Conservation (phyloP, 2,113 vertebrate genomes). For the Dipodomys spectabilis region DNA sequence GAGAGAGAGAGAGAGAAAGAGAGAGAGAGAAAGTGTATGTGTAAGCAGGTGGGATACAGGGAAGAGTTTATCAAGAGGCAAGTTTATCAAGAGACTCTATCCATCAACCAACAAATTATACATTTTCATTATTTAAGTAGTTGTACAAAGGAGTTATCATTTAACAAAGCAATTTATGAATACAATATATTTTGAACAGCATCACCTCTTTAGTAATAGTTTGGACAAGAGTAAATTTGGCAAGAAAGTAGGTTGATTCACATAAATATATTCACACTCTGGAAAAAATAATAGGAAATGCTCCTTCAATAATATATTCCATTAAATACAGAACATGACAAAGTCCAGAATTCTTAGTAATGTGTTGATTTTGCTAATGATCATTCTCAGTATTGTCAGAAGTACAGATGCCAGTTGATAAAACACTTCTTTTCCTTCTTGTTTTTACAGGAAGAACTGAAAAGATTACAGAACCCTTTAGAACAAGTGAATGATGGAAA, state of each 20-base stretch:
- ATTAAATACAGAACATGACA: background rate
- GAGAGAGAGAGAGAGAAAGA: too few species aligned
- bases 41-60: background rate
- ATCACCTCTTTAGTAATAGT: too few species aligned
- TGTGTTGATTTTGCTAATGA: background rate
- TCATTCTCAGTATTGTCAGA: background rate
- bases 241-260: background rate
- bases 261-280: background rate
- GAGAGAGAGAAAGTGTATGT: too few species aligned
- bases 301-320: background rate
- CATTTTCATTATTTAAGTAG: too few species aligned
- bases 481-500: conserved; percentile 89
- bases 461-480: conserved; percentile 90
- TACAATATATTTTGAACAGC: too few species aligned
- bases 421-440: conserved; percentile 41
- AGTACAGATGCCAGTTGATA: background rate
- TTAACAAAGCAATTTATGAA: too few species aligned
- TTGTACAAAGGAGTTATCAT: too few species aligned
- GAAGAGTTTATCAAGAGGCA: background rate
- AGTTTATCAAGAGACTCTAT: background rate
- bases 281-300: background rate
- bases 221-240: background rate
- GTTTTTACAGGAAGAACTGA: conserved; percentile 91
- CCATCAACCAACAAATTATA: background rate
- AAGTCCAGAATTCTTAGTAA: background rate